Evolutionary conservation across 2,888 invertebrate genomes (phyloP).

Genomic region (Caenorhabditis sp.): DNA sequence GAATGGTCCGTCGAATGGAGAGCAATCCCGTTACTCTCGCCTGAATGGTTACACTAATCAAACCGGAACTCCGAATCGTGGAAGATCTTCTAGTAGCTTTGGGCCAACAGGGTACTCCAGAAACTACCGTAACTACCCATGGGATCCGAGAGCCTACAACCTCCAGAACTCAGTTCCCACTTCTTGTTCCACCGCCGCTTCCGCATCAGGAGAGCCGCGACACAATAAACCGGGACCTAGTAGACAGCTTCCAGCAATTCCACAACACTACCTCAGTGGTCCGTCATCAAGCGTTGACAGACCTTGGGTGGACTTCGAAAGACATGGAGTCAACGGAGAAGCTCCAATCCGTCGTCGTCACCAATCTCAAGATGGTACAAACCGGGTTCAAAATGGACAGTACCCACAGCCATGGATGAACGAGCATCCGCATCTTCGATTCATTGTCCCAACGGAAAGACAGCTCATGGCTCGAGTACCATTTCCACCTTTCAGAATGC

Average conservation of each 20-base stretch:
- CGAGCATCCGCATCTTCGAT: conserved; percentile 17
- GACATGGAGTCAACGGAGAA: background rate
- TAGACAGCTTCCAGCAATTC: conserved; percentile 22
- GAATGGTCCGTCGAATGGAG: background rate
- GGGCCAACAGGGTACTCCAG: background rate
- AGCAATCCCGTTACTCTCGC: background rate
- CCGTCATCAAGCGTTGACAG: background rate
- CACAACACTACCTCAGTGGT: conserved; percentile 10
- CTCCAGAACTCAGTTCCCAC: too few species aligned
- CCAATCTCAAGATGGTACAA: conserved; percentile 25
- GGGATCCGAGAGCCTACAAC: background rate
- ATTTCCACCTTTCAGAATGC: conserved; percentile 33
- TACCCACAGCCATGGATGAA: conserved; percentile 9
- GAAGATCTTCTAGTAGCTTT: conserved; percentile 22
- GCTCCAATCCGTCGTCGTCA: conserved; percentile 20
- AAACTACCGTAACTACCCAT: background rate
- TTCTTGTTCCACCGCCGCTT: background rate
- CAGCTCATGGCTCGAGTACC: conserved; percentile 28
- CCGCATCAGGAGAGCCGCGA: background rate
- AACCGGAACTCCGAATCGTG: background rate
- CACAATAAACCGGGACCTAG: conserved; percentile 15
- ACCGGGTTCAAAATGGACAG: background rate
- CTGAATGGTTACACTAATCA: background rate
- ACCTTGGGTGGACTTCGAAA: background rate
- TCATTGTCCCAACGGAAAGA: conserved; percentile 21